These are phyloP conservation scores for Yoshiicerus persimilis DNA, from an alignment of 1,140 invertebrate species.

Conservation along the genomic window DNA sequence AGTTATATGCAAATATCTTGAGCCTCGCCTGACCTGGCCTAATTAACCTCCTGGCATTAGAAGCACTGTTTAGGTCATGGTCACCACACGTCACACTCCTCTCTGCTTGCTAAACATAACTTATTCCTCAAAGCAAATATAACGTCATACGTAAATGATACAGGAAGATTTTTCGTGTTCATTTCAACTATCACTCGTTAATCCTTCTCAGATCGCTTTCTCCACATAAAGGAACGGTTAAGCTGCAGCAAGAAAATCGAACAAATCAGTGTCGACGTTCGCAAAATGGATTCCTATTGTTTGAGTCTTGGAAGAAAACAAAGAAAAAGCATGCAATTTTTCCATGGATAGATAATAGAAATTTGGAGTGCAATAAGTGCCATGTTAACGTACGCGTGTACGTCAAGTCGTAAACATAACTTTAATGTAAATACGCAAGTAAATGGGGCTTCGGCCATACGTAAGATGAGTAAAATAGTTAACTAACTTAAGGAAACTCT, in stretches of 20 bases:
- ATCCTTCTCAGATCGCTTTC: not conserved
- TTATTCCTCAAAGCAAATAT: not conserved
- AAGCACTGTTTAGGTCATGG: not conserved
- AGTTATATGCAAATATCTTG: not conserved
- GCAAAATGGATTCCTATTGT: not conserved
- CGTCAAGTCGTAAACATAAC: not conserved
- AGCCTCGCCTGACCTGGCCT: not conserved
- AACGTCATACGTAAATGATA: not conserved
- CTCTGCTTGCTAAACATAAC: not conserved
- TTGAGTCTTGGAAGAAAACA: not conserved
- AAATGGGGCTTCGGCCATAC: not conserved
- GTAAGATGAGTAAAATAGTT: not conserved
- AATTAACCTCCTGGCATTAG: not conserved
- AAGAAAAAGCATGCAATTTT: not conserved
- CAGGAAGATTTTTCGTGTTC: not conserved
- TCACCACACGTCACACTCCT: not conserved
- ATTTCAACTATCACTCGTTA: not conserved
- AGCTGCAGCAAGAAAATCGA: not conserved
- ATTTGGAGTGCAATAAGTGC: conserved; percentile 19
- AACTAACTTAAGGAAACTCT: not conserved
- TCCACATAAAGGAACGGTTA: not conserved
- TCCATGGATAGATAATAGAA: not conserved
- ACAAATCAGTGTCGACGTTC: not conserved
- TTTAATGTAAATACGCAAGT: conserved; percentile 14
- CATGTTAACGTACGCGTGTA: not conserved